Evolutionary conservation across 2,113 vertebrate genomes (phyloP), one percentile per base, ranked within the genome.

Genomic region (Macroglossus sobrinus): DNA sequence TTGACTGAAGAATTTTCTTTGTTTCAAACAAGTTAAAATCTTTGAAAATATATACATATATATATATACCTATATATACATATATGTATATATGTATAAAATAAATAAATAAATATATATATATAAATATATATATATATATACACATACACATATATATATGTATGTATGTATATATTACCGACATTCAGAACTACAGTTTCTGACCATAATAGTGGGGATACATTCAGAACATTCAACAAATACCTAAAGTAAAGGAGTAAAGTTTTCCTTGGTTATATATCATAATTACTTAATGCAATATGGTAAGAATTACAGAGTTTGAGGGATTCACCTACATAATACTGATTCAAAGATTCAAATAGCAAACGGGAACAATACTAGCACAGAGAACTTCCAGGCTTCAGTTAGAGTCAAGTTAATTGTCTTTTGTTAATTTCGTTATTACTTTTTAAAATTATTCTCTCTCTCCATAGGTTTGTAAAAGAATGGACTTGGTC

Each of bases 401-500:
- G 9, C 7, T 5, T 85, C 40, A 35, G 57, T 85, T 74, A 14
- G 47, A 71, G 45, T 89, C 66, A 40, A 71, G 53, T 82, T 94
- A 94, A 53, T 59, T 84, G 66, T 45, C 30, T 81, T 5, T 66
- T 68, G 24, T 26, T 78, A 53, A 22, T 75, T 93, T 92, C 1
- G 10, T 92, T 92, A 45, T n/a, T 81, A 30, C 26, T 59, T 57
- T 81, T 80, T 50, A 28, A 87, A 91, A 92, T 35, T 85, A 50
- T 43, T 89, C 57, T 84, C 43, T 72, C 28, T 84, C 45, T 75
- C 80, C 38, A 30, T 97, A 99, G 99, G 99, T 99, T 94, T 99
- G 99, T 98, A 99, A 99, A 96, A 99, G 99, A 92, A 99, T 99
- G 99, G 99, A 99, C 97, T 98, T 99, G 98, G 99, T 99, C 91